These are phyloP conservation scores for Urechis unicinctus DNA, from an alignment of 2,888 invertebrate species.

Conservation along the genomic window DNA sequence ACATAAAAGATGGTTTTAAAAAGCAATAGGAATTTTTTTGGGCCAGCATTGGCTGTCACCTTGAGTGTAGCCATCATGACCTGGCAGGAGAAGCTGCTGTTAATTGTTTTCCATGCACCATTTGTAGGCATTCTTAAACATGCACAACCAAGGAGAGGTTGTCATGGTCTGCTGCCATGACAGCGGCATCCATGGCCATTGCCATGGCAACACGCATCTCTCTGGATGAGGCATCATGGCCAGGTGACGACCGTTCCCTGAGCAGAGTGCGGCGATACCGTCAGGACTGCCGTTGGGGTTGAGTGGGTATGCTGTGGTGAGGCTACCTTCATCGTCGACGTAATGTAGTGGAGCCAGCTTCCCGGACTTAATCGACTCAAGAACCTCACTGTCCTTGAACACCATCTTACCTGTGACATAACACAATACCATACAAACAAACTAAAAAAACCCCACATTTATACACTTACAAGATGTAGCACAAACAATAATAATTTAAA, in stretches of 20 bases:
- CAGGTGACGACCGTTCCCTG: constrained; percentile 83
- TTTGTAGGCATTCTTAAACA: constrained; percentile 77
- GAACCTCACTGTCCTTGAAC: constrained; percentile 50
- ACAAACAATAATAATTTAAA: too few species aligned
- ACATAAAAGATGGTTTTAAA: too few species aligned
- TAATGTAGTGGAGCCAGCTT: constrained; percentile 74
- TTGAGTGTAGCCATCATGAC: too few species aligned
- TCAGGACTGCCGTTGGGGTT: constrained; percentile 67
- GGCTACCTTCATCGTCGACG: constrained; percentile 69
- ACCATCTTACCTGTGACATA: constrained; percentile 50
- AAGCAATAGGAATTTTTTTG: too few species aligned
- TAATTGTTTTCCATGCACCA: constrained; percentile 33
- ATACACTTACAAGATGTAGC: too few species aligned
- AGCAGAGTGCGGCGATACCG: constrained; percentile 85
- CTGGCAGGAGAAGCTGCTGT: background rate
- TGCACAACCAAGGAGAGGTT: constrained; percentile 79
- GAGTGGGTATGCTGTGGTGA: constrained; percentile 69
- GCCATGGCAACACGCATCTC: constrained; percentile 81
- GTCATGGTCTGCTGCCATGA: constrained; percentile 18
- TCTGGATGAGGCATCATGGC: constrained; percentile 99
- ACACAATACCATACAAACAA: too few species aligned
- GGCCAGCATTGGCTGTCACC: too few species aligned
- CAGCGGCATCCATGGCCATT: constrained; percentile 60
- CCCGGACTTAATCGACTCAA: constrained; percentile 43
- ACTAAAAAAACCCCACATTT: too few species aligned